These are phyloP conservation scores for Pelodiscus sinensis DNA, from an alignment of 2,113 vertebrate species.

Conservation along the genomic window DNA sequence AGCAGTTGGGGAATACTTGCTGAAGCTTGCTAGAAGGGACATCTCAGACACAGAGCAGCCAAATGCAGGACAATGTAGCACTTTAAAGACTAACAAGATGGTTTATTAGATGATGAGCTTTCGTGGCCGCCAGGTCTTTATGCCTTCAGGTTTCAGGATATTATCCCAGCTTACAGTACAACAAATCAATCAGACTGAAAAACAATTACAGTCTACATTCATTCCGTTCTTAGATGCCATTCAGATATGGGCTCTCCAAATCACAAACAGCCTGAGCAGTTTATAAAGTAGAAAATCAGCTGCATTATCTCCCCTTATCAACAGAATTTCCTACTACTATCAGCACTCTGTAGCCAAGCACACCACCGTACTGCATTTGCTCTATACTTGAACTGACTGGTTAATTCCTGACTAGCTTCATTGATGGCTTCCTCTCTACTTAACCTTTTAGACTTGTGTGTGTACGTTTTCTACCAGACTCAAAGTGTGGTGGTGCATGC, in stretches of 20 bases:
- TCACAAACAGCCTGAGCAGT: fast-evolving
- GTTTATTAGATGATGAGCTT: no score
- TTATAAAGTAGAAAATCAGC: neutral
- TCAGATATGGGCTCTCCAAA: neutral
- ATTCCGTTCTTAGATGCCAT: neutral
- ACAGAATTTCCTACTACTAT: neutral
- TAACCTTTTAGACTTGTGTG: fast-evolving
- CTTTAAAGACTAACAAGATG: no score
- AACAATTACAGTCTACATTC: fast-evolving
- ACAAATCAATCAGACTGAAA: neutral
- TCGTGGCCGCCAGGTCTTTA: neutral
- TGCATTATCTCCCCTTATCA: neutral
- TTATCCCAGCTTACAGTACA: neutral
- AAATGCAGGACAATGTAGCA: no score
- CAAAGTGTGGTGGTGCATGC: fast-evolving
- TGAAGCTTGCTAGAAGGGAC: neutral
- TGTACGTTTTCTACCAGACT: neutral
- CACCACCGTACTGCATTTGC: fast-evolving
- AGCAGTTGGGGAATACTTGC: neutral
- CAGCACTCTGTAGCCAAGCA: neutral
- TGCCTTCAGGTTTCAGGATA: neutral
- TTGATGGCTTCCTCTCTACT: neutral
- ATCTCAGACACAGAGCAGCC: fast-evolving
- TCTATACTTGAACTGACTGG: neutral
- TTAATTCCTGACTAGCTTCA: neutral